These are phyloP conservation scores for Sialia sialis DNA, from an alignment of 2,113 vertebrate genomes.

Conservation along the genomic window DNA sequence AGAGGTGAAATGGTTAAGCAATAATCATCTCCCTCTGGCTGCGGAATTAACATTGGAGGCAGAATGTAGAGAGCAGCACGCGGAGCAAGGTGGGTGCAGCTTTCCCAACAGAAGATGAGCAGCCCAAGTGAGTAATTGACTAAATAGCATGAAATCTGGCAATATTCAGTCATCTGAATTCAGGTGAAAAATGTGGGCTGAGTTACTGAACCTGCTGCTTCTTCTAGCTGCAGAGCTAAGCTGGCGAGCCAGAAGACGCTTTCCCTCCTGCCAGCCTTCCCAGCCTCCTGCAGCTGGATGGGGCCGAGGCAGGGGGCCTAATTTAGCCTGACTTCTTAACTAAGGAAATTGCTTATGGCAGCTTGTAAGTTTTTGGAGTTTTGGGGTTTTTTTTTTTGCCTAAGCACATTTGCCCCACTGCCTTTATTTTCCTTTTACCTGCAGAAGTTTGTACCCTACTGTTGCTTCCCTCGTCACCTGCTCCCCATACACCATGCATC, in stretches of 20 bases:
- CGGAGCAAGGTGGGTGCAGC: neutral
- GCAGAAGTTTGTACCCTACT: neutral
- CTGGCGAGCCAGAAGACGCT: accelerated
- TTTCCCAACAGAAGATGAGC: neutral
- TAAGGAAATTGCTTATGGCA: neutral
- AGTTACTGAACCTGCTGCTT: constrained; percentile 15
- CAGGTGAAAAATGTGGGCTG: constrained; percentile 21
- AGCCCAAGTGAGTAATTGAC: neutral
- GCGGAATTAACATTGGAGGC: neutral
- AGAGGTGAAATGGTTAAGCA: neutral
- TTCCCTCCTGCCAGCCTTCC: neutral
- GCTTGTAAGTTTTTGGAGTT: too few species aligned
- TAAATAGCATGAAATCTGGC: constrained; percentile 42
- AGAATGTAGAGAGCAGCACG: neutral
- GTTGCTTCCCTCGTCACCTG: neutral
- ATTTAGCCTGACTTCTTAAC: neutral
- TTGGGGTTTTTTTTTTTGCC: neutral
- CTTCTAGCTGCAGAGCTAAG: neutral
- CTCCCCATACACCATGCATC: neutral
- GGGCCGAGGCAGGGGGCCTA: neutral
- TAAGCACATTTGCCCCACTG: neutral
- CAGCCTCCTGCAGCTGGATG: neutral
- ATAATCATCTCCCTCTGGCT: neutral
- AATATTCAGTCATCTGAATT: constrained; percentile 24
- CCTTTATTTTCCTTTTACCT: neutral